Evolutionary conservation across 2,113 vertebrate species (phyloP).

Genomic region (Chionodraco myersi): DNA sequence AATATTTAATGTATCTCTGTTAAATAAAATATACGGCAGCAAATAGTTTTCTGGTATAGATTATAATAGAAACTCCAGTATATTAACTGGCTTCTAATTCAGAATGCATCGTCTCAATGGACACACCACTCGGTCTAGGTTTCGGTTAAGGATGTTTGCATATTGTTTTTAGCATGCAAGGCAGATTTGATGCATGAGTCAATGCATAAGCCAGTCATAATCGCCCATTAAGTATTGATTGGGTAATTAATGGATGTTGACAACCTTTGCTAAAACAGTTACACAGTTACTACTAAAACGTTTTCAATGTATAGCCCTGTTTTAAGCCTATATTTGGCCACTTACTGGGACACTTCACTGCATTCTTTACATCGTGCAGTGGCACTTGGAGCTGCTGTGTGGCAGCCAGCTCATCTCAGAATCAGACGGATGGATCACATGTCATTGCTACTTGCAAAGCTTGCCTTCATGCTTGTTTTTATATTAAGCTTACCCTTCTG

Average conservation of each 20-base stretch:
- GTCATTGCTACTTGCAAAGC: slow-evolving; percentile 51
- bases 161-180: background rate
- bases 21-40: no score
- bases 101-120: no score
- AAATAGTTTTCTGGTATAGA: no score
- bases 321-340: background rate
- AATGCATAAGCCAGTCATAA: background rate
- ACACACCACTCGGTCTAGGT: no score
- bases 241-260: background rate
- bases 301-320: background rate
- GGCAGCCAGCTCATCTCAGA: background rate
- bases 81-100: no score
- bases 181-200: background rate
- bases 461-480: slow-evolving; percentile 55
- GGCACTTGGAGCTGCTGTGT: background rate
- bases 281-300: no score
- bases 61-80: no score
- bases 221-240: background rate
- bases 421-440: slow-evolving; percentile 25
- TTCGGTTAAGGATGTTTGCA: no score
- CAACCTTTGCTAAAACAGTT: no score
- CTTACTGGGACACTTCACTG: background rate
- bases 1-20: no score
- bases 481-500: slow-evolving; percentile 18
- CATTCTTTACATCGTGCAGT: background rate